Percentiles rank a stretch among this genome's conserved stretches.
Conservation (phyloP, 1,140 invertebrate species). For the Drosophila serrata region DNA sequence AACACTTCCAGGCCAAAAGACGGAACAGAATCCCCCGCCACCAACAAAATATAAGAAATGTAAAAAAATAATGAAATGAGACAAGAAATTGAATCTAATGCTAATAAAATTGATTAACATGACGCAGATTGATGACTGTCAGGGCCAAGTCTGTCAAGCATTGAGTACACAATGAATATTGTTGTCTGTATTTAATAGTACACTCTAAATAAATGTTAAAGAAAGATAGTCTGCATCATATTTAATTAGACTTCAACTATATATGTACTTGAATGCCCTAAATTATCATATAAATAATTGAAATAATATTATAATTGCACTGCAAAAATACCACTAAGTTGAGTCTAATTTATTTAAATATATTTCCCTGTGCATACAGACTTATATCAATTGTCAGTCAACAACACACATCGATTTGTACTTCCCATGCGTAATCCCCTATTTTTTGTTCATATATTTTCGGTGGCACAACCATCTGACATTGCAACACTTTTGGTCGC, state of each 20-base stretch:
- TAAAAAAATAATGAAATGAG: slow-evolving; percentile 24
- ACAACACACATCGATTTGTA: slow-evolving; percentile 41
- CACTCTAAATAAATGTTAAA: not conserved
- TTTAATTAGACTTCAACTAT: not conserved
- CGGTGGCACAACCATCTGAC: slow-evolving; percentile 42
- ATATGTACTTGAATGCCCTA: not conserved
- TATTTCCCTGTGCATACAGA: slow-evolving; percentile 2
- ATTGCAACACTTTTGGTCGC: slow-evolving; percentile 47
- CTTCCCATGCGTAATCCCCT: slow-evolving; percentile 29
- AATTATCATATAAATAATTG: not conserved
- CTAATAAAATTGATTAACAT: slow-evolving; percentile 79
- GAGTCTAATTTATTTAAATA: not conserved
- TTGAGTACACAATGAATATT: slow-evolving; percentile 46
- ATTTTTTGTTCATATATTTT: slow-evolving; percentile 27
- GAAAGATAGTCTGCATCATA: rapidly evolving
- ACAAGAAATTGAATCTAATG: slow-evolving; percentile 44
- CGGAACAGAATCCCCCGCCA: slow-evolving; percentile 55
- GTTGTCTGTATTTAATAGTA: not conserved
- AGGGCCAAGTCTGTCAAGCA: slow-evolving; percentile 47
- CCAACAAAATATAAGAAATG: slow-evolving; percentile 18
- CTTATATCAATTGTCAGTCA: slow-evolving; percentile 44
- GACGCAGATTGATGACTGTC: slow-evolving; percentile 76
- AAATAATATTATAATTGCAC: not conserved
- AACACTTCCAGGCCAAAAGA: slow-evolving; percentile 50
- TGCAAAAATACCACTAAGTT: not conserved